These are phyloP conservation scores for Minunthozetes semirufus DNA, from an alignment of 2,888 invertebrate genomes.

Conservation along the genomic window DNA sequence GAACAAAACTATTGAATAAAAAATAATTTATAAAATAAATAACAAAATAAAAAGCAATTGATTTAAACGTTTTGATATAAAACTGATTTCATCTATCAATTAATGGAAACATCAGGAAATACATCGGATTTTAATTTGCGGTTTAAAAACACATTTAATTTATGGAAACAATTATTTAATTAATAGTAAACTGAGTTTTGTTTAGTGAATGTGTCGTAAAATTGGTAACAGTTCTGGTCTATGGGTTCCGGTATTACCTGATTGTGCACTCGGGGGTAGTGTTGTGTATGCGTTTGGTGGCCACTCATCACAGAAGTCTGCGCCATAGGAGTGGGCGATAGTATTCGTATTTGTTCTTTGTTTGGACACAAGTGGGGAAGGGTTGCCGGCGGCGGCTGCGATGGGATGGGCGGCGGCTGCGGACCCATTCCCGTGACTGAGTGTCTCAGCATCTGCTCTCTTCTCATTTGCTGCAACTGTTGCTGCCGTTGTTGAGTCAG, in stretches of 20 bases:
- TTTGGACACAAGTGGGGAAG: neutral
- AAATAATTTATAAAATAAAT: neutral
- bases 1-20: neutral
- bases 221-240: neutral
- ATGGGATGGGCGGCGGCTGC: conserved; percentile 22
- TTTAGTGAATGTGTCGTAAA: neutral
- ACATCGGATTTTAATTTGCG: too few species aligned
- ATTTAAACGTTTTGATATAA: neutral
- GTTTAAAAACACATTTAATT: too few species aligned
- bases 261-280: neutral
- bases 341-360: neutral
- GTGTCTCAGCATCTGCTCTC: neutral
- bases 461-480: conserved; percentile 18
- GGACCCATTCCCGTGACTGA: too few species aligned
- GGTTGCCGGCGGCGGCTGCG: neutral
- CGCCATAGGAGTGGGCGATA: neutral
- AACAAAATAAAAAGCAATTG: neutral
- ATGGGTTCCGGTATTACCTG: neutral
- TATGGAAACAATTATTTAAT: too few species aligned
- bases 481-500: conserved; percentile 36
- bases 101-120: too few species aligned
- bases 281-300: neutral
- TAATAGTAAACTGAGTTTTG: neutral
- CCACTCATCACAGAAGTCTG: too few species aligned
- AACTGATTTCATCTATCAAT: too few species aligned